These are phyloP conservation scores for Muscicapa comitata DNA, from an alignment of 2,797 vertebrate species.

Conservation along the genomic window DNA sequence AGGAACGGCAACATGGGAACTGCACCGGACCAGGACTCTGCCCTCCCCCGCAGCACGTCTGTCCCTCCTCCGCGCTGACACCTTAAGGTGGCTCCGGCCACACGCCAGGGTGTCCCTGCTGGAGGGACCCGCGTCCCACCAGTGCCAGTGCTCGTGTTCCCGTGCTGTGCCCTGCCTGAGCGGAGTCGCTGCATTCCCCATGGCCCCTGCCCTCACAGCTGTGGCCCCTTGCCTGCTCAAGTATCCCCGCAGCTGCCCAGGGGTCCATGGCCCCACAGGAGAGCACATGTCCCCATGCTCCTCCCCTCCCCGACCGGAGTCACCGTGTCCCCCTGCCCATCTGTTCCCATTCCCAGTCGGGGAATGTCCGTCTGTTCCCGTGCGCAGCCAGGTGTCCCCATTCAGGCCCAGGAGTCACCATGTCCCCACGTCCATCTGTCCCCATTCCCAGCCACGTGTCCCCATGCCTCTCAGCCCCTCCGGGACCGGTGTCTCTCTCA, in stretches of 20 bases:
- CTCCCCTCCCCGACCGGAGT: neutral
- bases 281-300: too few species aligned
- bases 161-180: neutral
- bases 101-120: neutral
- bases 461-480: neutral
- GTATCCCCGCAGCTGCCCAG: neutral
- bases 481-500: neutral
- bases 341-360: neutral
- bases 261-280: too few species aligned
- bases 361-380: neutral
- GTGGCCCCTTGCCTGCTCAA: neutral
- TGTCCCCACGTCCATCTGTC: neutral
- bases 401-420: neutral
- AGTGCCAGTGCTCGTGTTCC: rapidly evolving
- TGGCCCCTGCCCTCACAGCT: neutral
- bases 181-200: neutral
- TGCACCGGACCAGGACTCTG: neutral
- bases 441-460: neutral
- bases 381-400: neutral
- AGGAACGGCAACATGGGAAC: neutral
- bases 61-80: neutral
- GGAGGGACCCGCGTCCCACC: neutral
- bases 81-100: neutral
- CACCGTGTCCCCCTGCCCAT: neutral
- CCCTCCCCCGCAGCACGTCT: neutral